phyloP scores from a whole-genome alignment of 2,113 vertebrate genomes.

The Otis tarda region DNA sequence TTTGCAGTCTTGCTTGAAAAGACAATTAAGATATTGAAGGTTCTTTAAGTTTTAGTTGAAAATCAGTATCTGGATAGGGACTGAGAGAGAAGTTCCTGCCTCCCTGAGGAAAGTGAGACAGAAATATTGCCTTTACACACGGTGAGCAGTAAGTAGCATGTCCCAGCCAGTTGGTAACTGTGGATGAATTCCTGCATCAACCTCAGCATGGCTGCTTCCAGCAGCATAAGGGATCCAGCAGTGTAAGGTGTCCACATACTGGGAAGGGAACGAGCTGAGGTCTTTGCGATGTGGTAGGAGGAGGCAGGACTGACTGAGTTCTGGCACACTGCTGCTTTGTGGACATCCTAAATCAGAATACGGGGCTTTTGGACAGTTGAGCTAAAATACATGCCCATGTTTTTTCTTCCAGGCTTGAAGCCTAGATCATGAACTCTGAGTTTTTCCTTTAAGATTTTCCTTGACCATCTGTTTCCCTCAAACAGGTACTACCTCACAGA shows the following conservation, averaged over 20 bases:
- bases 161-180: background rate
- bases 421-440: background rate
- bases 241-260: background rate
- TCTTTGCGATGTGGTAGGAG: background rate
- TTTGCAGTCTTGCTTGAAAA: background rate
- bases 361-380: background rate
- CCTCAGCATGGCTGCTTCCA: background rate
- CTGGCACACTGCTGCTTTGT: background rate
- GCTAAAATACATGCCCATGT: background rate
- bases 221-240: background rate
- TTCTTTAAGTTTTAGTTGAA: background rate
- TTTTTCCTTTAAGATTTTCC: background rate
- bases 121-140: background rate
- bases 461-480: background rate
- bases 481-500: background rate
- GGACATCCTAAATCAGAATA: background rate
- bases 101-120: background rate
- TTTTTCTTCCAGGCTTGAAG: background rate
- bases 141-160: background rate
- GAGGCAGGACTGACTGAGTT: background rate
- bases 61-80: background rate
- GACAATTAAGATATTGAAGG: background rate
- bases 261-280: fast-evolving
- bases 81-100: background rate
- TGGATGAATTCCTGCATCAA: background rate